phyloP scores from a whole-genome alignment of 2,888 invertebrate species.

The Epiblema foenella region DNA sequence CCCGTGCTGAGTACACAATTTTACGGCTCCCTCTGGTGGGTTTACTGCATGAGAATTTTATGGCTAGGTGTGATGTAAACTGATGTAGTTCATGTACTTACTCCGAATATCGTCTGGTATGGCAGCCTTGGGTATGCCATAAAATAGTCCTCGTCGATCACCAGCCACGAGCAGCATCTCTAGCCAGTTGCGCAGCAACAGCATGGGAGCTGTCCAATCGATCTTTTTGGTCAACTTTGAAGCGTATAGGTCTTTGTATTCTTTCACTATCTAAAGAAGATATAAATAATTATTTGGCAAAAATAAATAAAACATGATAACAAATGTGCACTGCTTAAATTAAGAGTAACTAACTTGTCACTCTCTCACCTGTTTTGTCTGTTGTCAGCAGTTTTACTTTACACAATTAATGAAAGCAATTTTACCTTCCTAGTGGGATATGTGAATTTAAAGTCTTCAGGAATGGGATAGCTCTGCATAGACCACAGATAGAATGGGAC shows the following conservation, averaged over 20 bases:
- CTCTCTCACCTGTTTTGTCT: background rate
- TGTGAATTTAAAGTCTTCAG: slow-evolving; percentile 58
- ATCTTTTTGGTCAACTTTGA: slow-evolving; percentile 52
- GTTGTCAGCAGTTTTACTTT: background rate
- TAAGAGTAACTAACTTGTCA: background rate
- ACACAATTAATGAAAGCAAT: background rate
- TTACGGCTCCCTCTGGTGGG: no score
- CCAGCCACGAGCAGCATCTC: slow-evolving; percentile 62
- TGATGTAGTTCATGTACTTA: slow-evolving; percentile 45
- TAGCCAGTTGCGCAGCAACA: slow-evolving; percentile 54
- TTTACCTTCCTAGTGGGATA: slow-evolving; percentile 65
- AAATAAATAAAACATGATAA: background rate
- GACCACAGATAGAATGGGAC: slow-evolving; percentile 70
- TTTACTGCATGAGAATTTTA: no score
- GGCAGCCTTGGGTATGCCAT: slow-evolving; percentile 53
- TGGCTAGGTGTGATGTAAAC: no score
- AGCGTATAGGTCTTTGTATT: slow-evolving; percentile 55
- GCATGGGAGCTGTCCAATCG: slow-evolving; percentile 67
- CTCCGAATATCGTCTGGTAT: slow-evolving; percentile 53
- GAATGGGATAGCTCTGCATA: slow-evolving; percentile 7
- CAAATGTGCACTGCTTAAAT: background rate
- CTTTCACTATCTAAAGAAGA: slow-evolving; percentile 56
- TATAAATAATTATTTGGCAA: background rate
- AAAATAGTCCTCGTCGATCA: slow-evolving; percentile 63
- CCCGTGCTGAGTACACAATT: no score